Evolutionary conservation across 2,113 vertebrate genomes (phyloP).

Genomic region (Pristiophorus japonicus): DNA sequence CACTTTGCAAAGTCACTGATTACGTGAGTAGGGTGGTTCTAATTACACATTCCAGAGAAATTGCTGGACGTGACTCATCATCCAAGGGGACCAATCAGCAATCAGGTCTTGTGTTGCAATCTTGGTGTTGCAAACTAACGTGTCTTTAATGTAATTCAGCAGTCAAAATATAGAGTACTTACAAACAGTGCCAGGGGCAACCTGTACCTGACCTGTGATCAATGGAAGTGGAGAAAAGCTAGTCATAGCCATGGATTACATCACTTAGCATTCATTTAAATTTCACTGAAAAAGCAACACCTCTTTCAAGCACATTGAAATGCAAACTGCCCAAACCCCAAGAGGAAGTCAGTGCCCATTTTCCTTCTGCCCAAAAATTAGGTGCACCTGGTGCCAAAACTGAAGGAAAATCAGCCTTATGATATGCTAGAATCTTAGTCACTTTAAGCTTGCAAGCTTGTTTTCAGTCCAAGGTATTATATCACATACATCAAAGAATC

Average conservation of each 20-base stretch:
- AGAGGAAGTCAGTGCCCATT: not conserved
- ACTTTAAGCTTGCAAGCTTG: conserved; percentile 3
- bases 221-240: not conserved
- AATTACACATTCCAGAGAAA: no score
- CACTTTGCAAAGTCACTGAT: no score
- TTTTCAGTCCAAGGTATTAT: not conserved
- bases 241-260: not conserved
- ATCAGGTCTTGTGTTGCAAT: no score
- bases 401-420: not conserved
- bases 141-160: not conserved
- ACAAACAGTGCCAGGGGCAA: not conserved
- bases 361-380: not conserved
- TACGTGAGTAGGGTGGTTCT: no score
- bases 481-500: not conserved
- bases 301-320: not conserved
- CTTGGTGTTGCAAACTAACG: no score
- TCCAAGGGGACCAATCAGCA: no score
- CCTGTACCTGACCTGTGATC: not conserved
- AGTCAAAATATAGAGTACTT: not conserved
- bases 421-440: not conserved
- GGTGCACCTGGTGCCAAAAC: not conserved
- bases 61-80: no score
- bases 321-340: not conserved
- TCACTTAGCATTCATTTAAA: no score
- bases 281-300: no score